Evolutionary conservation across 2,113 vertebrate species (phyloP).

Genomic region (Pleuronectes platessa): DNA sequence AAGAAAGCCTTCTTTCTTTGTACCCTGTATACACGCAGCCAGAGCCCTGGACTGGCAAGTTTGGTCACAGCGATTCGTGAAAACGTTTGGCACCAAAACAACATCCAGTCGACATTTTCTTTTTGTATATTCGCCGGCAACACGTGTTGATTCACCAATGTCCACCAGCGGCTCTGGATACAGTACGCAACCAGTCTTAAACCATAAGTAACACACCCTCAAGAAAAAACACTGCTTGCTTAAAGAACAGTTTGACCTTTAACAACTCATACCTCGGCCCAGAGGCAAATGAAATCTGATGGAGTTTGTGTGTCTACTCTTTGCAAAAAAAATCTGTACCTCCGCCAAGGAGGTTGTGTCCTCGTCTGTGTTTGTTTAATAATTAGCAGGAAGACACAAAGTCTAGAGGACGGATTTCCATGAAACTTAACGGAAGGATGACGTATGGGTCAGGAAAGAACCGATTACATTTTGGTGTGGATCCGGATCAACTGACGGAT

Average conservation of each 20-base stretch:
- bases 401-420: background rate
- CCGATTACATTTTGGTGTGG: too few species aligned
- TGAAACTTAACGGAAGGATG: background rate
- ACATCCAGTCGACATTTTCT: slow-evolving; percentile 10
- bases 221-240: slow-evolving; percentile 41
- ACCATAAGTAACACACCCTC: slow-evolving; percentile 47
- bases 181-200: slow-evolving; percentile 52
- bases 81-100: slow-evolving; percentile 22
- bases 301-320: slow-evolving; percentile 20
- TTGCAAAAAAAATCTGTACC: background rate
- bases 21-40: slow-evolving; percentile 73
- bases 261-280: slow-evolving; percentile 36
- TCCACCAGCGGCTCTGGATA: slow-evolving; percentile 36
- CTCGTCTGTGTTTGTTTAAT: too few species aligned
- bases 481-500: too few species aligned
- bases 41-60: slow-evolving; percentile 38
- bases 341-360: too few species aligned
- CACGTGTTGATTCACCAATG: slow-evolving; percentile 28
- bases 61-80: slow-evolving; percentile 16
- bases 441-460: too few species aligned
- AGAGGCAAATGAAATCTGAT: slow-evolving; percentile 8
- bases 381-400: too few species aligned
- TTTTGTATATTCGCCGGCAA: slow-evolving; percentile 18
- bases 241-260: slow-evolving; percentile 33
- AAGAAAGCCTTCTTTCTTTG: slow-evolving; percentile 65